Conservation (phyloP, 64 coral and sea anemone species). For the Trachythela sp. region DNA sequence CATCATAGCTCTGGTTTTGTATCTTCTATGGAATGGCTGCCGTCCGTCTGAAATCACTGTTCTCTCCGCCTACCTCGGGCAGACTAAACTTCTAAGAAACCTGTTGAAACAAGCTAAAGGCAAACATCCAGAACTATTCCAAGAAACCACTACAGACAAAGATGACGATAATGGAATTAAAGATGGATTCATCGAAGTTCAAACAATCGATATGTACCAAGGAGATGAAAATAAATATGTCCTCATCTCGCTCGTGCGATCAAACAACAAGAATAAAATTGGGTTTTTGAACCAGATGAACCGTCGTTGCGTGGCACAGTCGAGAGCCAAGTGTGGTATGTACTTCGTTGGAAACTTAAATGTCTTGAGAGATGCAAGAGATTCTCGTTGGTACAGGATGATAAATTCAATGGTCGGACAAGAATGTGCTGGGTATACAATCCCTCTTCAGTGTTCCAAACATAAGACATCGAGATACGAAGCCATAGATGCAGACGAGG, state of each 20-base stretch:
- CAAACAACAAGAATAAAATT: not conserved
- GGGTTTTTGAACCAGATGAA: not conserved
- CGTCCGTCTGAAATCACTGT: not conserved
- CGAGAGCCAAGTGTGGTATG: not conserved
- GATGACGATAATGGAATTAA: not conserved
- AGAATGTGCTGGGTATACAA: not conserved
- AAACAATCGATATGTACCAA: not conserved
- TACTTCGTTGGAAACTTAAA: not conserved
- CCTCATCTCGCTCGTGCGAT: not conserved
- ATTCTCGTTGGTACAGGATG: not conserved
- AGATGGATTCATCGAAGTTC: not conserved
- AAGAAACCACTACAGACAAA: not conserved
- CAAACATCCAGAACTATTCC: not conserved
- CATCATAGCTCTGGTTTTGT: not conserved
- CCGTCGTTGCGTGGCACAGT: not conserved
- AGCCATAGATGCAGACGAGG: not conserved
- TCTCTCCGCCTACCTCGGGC: not conserved
- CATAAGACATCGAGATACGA: not conserved
- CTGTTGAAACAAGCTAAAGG: not conserved
- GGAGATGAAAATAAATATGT: not conserved
- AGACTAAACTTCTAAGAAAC: not conserved
- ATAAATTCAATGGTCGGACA: not conserved
- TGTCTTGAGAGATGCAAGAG: not conserved
- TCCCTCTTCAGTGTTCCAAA: not conserved
- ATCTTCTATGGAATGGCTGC: not conserved